Conservation (phyloP, 2,113 vertebrate genomes). For the Cyrtonyx montezumae region DNA sequence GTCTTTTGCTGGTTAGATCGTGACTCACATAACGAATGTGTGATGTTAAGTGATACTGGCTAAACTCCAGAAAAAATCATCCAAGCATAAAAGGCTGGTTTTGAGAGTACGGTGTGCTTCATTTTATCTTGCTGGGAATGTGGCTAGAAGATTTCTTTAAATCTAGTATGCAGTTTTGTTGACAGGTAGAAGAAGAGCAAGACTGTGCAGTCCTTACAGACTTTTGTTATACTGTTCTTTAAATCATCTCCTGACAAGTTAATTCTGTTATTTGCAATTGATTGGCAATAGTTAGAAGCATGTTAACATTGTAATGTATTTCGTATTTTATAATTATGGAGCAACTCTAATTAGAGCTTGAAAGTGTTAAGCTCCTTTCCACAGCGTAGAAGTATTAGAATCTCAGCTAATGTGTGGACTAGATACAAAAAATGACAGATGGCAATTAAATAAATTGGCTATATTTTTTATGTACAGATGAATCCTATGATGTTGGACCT, state of each 20-base stretch:
- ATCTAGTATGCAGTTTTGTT: neutral
- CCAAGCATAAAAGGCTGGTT: neutral
- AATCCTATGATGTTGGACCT: neutral
- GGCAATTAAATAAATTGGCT: neutral
- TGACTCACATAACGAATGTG: slow-evolving; percentile 63
- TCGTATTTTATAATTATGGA: neutral
- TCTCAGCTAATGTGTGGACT: neutral
- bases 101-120: neutral
- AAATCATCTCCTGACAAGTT: neutral
- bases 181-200: neutral
- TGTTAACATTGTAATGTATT: neutral
- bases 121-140: slow-evolving; percentile 17
- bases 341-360: neutral
- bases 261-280: neutral
- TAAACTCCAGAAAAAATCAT: slow-evolving; percentile 38
- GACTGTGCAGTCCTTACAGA: neutral
- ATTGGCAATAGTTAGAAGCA: neutral
- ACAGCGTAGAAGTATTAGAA: neutral
- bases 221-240: neutral
- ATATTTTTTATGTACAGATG: neutral
- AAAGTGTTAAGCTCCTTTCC: neutral
- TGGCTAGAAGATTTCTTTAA: neutral
- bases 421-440: neutral
- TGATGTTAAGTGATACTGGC: slow-evolving; percentile 11
- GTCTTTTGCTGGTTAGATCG: slow-evolving; percentile 39